A percentile compares a stretch with the other conserved stretches of the same genome.
Conservation (phyloP, 1,140 invertebrate species). For the Vollenhovia emeryi region DNA sequence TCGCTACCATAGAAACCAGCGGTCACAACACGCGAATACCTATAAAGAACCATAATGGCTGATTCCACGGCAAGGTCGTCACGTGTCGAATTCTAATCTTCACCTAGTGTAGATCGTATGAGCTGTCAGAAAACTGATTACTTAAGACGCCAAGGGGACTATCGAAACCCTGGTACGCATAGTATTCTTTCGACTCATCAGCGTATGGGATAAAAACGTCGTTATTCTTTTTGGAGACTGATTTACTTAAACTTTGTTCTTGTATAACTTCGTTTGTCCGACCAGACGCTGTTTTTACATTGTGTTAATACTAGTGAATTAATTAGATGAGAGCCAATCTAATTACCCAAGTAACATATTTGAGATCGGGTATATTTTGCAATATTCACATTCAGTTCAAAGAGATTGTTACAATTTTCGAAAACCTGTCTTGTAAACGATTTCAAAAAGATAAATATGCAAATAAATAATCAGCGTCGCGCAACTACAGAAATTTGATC, state of each 20-base stretch:
- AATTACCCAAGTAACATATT: not conserved
- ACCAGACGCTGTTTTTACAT: not conserved
- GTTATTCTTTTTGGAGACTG: not conserved
- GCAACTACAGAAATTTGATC: conserved; percentile 81
- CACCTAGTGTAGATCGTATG: not conserved
- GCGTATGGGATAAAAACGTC: not conserved
- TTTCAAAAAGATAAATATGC: not conserved
- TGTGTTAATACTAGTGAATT: not conserved
- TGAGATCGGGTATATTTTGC: not conserved
- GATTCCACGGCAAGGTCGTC: conserved; percentile 79
- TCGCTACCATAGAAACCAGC: conserved; percentile 81
- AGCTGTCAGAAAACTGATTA: conserved; percentile 21
- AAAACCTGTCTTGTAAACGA: not conserved
- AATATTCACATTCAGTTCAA: not conserved
- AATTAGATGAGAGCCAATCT: not conserved
- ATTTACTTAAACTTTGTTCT: not conserved
- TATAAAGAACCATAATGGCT: conserved; percentile 72
- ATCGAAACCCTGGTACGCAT: not conserved
- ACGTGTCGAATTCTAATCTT: conserved; percentile 66
- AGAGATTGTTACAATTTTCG: not conserved
- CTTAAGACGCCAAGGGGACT: not conserved
- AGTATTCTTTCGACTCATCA: not conserved
- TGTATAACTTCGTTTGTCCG: not conserved
- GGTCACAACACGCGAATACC: conserved; percentile 78
- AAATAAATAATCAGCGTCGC: conserved; percentile 79